Base-by-base conservation (phyloP, 2,888 invertebrate species). In the Pristionchus fissidentatus region DNA sequence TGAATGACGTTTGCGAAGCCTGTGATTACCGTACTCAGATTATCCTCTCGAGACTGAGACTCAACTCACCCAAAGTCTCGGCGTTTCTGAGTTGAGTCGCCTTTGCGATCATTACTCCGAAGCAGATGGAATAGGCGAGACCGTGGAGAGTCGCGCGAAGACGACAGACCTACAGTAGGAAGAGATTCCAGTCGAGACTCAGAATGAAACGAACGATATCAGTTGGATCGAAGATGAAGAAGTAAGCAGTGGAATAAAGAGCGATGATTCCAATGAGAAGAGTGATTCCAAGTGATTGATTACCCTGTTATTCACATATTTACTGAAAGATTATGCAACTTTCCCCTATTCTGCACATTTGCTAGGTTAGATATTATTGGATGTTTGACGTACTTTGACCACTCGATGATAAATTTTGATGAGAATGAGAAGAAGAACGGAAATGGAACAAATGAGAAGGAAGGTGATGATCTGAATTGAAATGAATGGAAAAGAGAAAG, bases 71-170 rank as follows among this genome's bases (percentile, higher is more conserved):
- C 32, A 92, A 87, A 19, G 90, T 89, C 82, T 92, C 91, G 3
- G 90, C 89, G 84, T 92, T 92, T 43, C 90, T 83, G 57, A 92
- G 87, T 79, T 91, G 92, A 7, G 89, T 87, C 3, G 91, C 92
- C 80, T 92, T 92, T n/a, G 91, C 90, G 29, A 92, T 87, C 85
- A 92, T 90, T 5, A 92, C 91, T 60, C 92, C 92, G 82, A 92
- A 92, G 83, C 92, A 92, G 46, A 91, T 84, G 13, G 88, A 83
- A 85, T 92, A 92, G 22, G 89, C 88, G 8, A 92, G 78, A 78
- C 89, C 86, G 82, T 91, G 90, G 15, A 90, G 83, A 43, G 89
- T 85, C 8, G 89, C 87, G 43, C 91, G 88, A 46, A 87, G 60
- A 57, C 89, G 85, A 80, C 89, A 89, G 3, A 86, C 86, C 86